Base-by-base conservation (phyloP, 2,888 invertebrate species). In the Campoletis raptor region DNA sequence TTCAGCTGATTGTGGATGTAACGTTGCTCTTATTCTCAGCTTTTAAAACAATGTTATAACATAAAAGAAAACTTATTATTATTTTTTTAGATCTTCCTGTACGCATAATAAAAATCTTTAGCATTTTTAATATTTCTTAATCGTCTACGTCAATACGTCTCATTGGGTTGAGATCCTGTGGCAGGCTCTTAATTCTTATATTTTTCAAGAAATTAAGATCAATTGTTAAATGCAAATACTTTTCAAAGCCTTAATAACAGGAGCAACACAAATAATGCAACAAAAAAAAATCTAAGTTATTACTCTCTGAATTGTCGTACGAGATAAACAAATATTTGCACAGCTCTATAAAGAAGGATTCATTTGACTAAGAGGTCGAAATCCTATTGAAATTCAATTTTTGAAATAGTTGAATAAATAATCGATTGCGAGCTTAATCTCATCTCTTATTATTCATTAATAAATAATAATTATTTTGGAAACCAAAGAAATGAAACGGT, bases 1-100 rank as follows among this genome's bases (percentile, higher is more conserved):
- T 24, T 12, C 42, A 21, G n/a, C 74, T 57, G 74, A 74, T 74
- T 70, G 42, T 40, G 48, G 69, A 80, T 72, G 69, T 72, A 73
- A 61, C 40, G 40, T 30, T 74, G 5, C 40, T 74, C 61, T 36
- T 10, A 74, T 52, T 72, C 30, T 40, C 36, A 48, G 18, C n/a
- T 76, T 12, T 18, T 36, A 24, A 66, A 66, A 64, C 36, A 64
- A 42, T 37, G 73, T 9, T 48, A 42, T 64, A 64, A 37, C 42
- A 61, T 18, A 30, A 57, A 79, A n/a, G 69, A 54, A n/a, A 67
- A 40, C 54, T 24, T 30, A 9, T 18, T 12, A 5, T 70, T 30
- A 12, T 5, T 8, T 48, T 70, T 30, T 70, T 18, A 24, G 40
- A 2, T 6, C 6, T 61, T 10, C 30, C 0, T 7, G 5, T 15